Evolutionary conservation across 2,888 invertebrate species (phyloP), one percentile per base, ranked within the genome.

Genomic region (Drosophila meridionalis): DNA sequence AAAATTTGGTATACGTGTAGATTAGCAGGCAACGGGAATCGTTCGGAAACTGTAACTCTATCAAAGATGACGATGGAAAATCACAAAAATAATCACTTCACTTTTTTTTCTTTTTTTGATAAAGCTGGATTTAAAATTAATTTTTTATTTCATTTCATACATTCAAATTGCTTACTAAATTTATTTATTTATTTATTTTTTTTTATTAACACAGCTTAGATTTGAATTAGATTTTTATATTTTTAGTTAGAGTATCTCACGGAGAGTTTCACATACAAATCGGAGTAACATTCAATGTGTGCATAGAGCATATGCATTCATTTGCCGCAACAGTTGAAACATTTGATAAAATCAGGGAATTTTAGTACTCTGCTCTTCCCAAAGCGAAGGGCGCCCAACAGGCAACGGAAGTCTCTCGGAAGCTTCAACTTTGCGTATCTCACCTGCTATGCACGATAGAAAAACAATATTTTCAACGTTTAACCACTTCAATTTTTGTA

Each of bases 221-320:
- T 63, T 55, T 42, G 26, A 62, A 62, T 72, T 55, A 42, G 26
- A 40, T 43, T 50, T 20, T 20, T 20, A 0, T 20, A 20, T 20
- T 20, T 43, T 48, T 50, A 38, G 43, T 57, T 32, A 36, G 30
- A 20, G 3, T 34, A 20, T 6, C 9, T 52, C 20, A 63, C 56
- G 43, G 36, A 47, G 2, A 52, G 36, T 20, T 32, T 12, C 3
- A 20, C n/a, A 4, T 3, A 14, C 9, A n/a, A 20, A 34, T 20
- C 20, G 20, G 11, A 34, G 11, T n/a, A 7, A 2, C n/a, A 50
- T 50, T n/a, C 30, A 30, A 32, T 36, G 2, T 11, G 28, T 38
- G 38, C 20, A 40, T 28, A 55, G 3, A 9, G 40, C 32, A 20
- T 26, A 53, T 65, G 26, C 28, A 45, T 11, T 52, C 11, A 43